phyloP scores from a whole-genome alignment of 2,113 vertebrate genomes.

The Shinisaurus crocodilurus region DNA sequence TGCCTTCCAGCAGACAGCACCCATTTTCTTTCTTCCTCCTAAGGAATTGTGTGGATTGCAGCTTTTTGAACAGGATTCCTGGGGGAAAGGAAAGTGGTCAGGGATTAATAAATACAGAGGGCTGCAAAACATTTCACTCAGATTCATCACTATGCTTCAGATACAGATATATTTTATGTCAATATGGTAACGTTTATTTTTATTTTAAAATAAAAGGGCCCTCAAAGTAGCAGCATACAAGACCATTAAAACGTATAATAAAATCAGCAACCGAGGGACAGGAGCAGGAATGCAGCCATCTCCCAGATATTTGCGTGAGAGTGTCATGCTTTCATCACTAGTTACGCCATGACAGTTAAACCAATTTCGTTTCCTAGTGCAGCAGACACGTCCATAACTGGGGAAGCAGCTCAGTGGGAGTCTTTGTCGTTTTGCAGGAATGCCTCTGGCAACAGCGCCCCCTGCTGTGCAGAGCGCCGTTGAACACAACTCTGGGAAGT shows the following conservation, averaged over 20 bases:
- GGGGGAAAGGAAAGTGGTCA: neutral
- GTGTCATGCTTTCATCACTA: neutral
- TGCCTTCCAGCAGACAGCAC: neutral
- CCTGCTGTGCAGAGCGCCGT: neutral
- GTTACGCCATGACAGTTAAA: neutral
- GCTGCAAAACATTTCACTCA: neutral
- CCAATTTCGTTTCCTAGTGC: neutral
- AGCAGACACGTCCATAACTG: neutral
- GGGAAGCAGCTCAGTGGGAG: neutral
- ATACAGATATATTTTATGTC: neutral
- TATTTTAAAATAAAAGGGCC: neutral
- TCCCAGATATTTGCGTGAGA: neutral
- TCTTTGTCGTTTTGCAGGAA: neutral
- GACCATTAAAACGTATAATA: neutral
- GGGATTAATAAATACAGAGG: neutral
- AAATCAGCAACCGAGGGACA: neutral
- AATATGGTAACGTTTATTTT: neutral
- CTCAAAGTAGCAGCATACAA: neutral
- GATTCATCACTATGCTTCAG: neutral
- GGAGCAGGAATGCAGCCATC: neutral
- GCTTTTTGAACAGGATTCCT: neutral
- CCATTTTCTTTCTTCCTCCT: neutral
- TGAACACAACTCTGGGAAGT: neutral
- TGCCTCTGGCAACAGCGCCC: neutral
- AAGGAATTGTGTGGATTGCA: neutral